Evolutionary conservation across 2,797 vertebrate species (phyloP), one percentile per base, ranked within the genome.

Genomic region (Carduelis carduelis): DNA sequence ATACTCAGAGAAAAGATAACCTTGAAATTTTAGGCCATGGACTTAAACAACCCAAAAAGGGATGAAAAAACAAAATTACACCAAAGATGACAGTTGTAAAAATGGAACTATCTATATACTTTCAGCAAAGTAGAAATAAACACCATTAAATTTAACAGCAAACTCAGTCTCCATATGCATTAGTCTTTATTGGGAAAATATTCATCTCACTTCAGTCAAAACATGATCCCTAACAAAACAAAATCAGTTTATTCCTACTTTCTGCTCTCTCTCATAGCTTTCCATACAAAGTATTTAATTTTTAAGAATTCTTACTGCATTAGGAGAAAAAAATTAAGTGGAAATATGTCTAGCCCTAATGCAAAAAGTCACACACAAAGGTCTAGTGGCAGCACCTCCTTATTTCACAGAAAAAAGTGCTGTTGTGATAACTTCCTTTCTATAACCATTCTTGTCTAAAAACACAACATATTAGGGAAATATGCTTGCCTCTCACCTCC

Each of bases 151-250:
- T 53, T 56, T 76, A 88, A 72, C 47, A 28, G 57, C 8, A 69
- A 88, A 95, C 35, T 76, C 87, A 77, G 44, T 43, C 55, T 92
- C 76, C 60, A 60, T n/a, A 57, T 75, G 71, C 14, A 71, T 81
- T 57, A 78, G 68, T 87, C 56, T 92, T 79, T 88, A 50, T 35
- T 93, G 81, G 55, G 56, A 90, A 97, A 95, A 93, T 86, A 93
- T 80, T 95, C 95, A 81, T 47, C 86, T 90, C 47, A 39, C 26
- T 94, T 89, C 64, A 83, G 78, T 63, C 66, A 93, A 91, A 97
- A 87, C 22, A 72, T n/a, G 41, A 91, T 84, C 93, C 30, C 6
- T 80, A 83, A 82, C 20, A 80, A 90, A 77, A 12, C 4, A 14
- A 93, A 90, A 52, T 6, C 21, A 52, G 26, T 9, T 71, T 74